Evolutionary conservation across 2,797 vertebrate species (phyloP).

Genomic region (Protosalanx chinensis): DNA sequence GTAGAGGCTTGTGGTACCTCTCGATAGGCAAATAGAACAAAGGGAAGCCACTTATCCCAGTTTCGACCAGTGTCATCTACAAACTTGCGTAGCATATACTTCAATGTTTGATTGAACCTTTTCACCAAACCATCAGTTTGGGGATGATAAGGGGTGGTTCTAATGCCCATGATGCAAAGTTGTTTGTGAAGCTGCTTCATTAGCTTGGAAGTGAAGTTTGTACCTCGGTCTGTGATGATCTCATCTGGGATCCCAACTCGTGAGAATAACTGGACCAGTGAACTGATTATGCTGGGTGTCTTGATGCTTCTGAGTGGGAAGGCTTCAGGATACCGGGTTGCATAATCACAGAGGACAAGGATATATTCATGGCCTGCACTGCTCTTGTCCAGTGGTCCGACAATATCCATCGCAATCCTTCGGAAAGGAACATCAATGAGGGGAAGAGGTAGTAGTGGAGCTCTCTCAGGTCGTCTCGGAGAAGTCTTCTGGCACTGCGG

Average conservation of each 20-base stretch:
- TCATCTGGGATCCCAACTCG: conserved; percentile 7
- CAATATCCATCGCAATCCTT: too few relatives aligned
- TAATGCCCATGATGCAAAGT: background rate
- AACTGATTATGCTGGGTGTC: conserved; percentile 4
- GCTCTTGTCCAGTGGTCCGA: conserved; percentile 16
- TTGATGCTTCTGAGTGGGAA: conserved; percentile 25
- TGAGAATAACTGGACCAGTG: background rate
- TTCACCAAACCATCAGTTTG: too few relatives aligned
- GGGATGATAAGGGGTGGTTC: too few relatives aligned
- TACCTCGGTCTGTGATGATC: conserved; percentile 1
- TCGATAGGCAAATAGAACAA: too few relatives aligned
- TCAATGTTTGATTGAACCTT: too few relatives aligned
- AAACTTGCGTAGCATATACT: too few relatives aligned
- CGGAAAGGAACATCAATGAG: conserved; percentile 10
- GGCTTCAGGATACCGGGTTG: conserved; percentile 12
- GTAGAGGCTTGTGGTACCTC: conserved; percentile 13
- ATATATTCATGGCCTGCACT: conserved; percentile 14
- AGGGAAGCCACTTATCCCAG: too few relatives aligned
- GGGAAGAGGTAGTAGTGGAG: background rate
- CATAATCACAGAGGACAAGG: conserved; percentile 17
- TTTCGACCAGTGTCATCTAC: too few relatives aligned
- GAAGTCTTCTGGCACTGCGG: background rate
- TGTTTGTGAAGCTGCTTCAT: background rate
- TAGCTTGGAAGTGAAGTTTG: conserved; percentile 1
- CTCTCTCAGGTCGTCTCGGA: background rate